Evolutionary conservation across 2,888 invertebrate species (phyloP).

Genomic region (Creontiades dilutus): DNA sequence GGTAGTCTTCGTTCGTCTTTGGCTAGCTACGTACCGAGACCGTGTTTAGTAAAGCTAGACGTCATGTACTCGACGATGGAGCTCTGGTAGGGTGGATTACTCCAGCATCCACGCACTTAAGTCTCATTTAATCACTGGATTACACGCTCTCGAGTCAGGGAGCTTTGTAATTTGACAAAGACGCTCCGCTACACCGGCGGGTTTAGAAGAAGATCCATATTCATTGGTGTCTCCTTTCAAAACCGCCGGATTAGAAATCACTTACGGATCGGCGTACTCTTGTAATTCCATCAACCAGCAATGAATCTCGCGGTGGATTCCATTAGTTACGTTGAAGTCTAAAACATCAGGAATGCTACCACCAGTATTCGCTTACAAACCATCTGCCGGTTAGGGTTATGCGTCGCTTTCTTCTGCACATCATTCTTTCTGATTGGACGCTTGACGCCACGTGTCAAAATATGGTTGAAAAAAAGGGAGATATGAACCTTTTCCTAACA

Average conservation of each 20-base stretch:
- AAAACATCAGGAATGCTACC: neutral
- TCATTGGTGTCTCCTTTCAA: neutral
- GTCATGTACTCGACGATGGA: neutral
- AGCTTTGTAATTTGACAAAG: conserved; percentile 45
- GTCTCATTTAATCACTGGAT: conserved; percentile 49
- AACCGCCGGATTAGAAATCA: conserved; percentile 19
- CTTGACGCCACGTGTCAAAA: too few species aligned
- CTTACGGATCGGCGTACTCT: neutral
- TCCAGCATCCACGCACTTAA: conserved; percentile 33
- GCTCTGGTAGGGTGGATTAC: conserved; percentile 32
- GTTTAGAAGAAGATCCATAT: neutral
- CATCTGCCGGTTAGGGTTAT: too few species aligned
- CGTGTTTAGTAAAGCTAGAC: conserved; percentile 14
- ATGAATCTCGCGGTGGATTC: neutral
- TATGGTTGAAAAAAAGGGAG: too few species aligned
- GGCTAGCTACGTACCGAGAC: neutral
- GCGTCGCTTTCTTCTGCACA: too few species aligned
- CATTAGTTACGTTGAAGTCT: neutral
- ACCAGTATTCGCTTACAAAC: neutral
- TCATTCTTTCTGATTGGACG: too few species aligned
- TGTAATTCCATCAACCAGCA: neutral
- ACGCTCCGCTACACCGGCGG: neutral
- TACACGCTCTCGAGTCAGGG: conserved; percentile 28
- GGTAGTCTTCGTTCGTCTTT: neutral
- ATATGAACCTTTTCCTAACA: too few species aligned